A percentile compares a stretch with the other conserved stretches of the same genome.
Conservation (phyloP, 2,113 vertebrate genomes). For the Channa argus region DNA sequence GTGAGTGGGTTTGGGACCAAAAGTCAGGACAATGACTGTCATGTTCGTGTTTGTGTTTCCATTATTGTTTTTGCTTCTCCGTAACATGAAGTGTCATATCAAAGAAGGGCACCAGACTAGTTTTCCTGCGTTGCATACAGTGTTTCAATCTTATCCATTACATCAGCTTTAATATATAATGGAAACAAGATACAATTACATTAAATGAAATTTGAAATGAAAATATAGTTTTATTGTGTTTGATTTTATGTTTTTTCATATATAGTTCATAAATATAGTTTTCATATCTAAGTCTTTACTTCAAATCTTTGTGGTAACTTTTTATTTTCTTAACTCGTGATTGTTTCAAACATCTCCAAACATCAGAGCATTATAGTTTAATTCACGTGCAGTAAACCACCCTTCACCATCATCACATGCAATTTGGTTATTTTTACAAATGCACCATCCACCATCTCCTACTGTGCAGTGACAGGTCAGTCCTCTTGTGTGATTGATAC, state of each 20-base stretch:
- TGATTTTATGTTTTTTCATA: no score
- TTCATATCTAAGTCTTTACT: no score
- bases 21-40: constrained; percentile 42
- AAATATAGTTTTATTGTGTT: background rate
- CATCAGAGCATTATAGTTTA: background rate
- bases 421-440: constrained; percentile 30
- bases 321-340: no score
- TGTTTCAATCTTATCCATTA: no score
- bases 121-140: background rate
- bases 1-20: constrained; percentile 22
- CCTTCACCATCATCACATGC: background rate
- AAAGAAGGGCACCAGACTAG: constrained; percentile 15
- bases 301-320: no score
- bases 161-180: no score
- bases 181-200: no score
- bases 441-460: constrained; percentile 32
- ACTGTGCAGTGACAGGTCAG: constrained; percentile 30
- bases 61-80: constrained; percentile 33
- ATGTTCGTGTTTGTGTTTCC: constrained; percentile 29
- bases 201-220: background rate
- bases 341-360: no score
- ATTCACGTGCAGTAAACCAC: constrained; percentile 13
- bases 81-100: constrained; percentile 38
- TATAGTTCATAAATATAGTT: no score
- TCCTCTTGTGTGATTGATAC: constrained; percentile 31